Base-by-base conservation (phyloP, 1,140 invertebrate genomes). In the Camponotus pennsylvanicus region DNA sequence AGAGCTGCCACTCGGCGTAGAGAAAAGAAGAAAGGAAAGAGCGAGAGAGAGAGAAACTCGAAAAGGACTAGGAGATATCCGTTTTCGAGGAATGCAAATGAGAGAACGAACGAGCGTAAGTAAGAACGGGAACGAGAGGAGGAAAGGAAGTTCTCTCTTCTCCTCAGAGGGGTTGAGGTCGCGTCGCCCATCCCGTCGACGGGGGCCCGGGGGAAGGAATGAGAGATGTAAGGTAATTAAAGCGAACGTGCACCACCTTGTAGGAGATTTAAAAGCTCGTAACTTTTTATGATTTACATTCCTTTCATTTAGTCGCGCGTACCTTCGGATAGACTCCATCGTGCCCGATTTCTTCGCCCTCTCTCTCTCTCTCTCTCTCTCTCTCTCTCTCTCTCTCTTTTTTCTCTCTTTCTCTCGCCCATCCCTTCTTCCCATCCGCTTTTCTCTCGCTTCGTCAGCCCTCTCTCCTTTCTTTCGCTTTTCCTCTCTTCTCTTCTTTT, bases 211-310 rank as follows among this genome's bases (percentile, higher is more conserved):
- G 76, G 91, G 71, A 90, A 91, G 92, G 92, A 94, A 94, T 95
- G 93, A 95, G 94, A 94, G 94, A 95, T 95, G 95, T 94, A 93
- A 95, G 94, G 95, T 95, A 95, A 95, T 95, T 95, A 95, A 95
- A 95, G 94, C 93, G 93, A 95, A 95, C 94, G 94, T 94, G 93
- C 94, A 92, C 93, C 94, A 94, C 93, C 95, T 95, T 95, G 94
- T 94, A 94, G 93, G 92, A 95, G 95, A 95, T 95, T 95, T 95
- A 95, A 95, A 95, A 95, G 94, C 93, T 95, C 94, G 94, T 95
- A 95, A 95, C 95, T 95, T 95, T 95, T 95, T 95, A 95, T 95
- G 94, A 95, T 95, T 95, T 95, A 95, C 94, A 95, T 95, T 95
- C 94, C 93, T 95, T 95, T 95, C 94, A 94, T 95, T 95, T 95